Evolutionary conservation across 92 coral and sea anemone species (phyloP), one percentile per base, ranked within the genome.

Genomic region (Epizoanthus stellaris): DNA sequence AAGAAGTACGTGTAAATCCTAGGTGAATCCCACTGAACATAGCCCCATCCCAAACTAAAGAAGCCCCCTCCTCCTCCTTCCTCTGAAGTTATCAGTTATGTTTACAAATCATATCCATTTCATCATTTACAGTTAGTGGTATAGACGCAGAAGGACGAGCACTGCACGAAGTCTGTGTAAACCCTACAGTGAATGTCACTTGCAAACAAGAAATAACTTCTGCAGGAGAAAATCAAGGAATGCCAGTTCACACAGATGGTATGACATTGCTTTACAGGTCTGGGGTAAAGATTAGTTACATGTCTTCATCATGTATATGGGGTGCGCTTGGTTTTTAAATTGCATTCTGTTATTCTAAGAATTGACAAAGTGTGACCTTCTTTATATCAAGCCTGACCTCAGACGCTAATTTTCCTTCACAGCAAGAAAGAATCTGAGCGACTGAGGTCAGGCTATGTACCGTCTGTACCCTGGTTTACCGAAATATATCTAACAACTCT

Each of bases 161-260:
- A 15, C 59, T 40, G 16, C 59, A 19, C 21, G n/a, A 36, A 45
- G 38, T 16, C 6, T 43, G 21, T 64, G 60, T 40, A 39, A 39
- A 6, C 23, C 45, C 17, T 76, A 34, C 70, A 59, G 58, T 38
- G 6, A 30, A 36, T 60, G 64, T 21, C 10, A 14, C 82, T 3
- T 58, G 34, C 45, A 79, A 79, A 17, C 83, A 79, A 20, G 83
- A 79, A 64, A 61, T 15, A 16, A 17, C 11, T 43, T 40, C 57
- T 39, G 3, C 71, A 62, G 72, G 45, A 21, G 52, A 79, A 13
- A 43, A 12, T 79, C 14, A 79, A 30, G 5, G 13, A 43, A 39
- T 63, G 6, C 82, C 17, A 8, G 73, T 61, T 14, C 75, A 64
- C 61, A 61, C 71, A 17, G 16, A 39, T 58, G 81, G 80, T 83